Evolutionary conservation across 2,888 invertebrate species (phyloP).

Genomic region (Dasypogon diadema): DNA sequence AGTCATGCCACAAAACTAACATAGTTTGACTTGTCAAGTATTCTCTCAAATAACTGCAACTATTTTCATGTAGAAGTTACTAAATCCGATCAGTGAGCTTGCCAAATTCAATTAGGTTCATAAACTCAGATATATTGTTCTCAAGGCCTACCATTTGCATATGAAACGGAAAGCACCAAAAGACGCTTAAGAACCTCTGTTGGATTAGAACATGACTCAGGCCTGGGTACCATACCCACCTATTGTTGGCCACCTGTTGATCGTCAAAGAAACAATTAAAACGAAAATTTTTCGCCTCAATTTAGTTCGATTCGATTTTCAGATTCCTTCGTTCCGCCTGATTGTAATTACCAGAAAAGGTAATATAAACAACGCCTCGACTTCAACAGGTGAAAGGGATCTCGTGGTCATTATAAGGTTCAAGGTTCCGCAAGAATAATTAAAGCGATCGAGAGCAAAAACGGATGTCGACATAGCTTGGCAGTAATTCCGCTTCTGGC

Average conservation of each 20-base stretch:
- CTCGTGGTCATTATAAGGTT: constrained; percentile 46
- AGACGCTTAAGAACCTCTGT: neutral
- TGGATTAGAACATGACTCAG: neutral
- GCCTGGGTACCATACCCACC: neutral
- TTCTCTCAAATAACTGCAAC: no score
- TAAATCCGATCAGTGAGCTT: neutral
- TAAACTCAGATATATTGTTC: neutral
- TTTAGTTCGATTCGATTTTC: constrained; percentile 15
- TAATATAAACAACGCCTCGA: neutral
- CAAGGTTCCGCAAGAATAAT: constrained; percentile 34
- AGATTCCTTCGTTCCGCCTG: constrained; percentile 34
- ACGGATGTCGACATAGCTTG: constrained; percentile 32
- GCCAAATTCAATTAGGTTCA: neutral
- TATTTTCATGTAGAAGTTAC: no score
- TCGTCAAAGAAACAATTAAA: constrained; percentile 19
- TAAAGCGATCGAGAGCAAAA: constrained; percentile 35
- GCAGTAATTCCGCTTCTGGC: constrained; percentile 14
- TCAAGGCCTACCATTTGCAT: neutral
- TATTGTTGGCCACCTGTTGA: constrained; percentile 8
- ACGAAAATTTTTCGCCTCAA: constrained; percentile 4
- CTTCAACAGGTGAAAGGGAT: constrained; percentile 38
- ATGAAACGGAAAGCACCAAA: neutral
- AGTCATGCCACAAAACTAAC: no score
- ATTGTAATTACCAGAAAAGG: constrained; percentile 28
- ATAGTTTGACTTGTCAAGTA: no score